These are phyloP conservation scores for Sinocyclocheilus anshuiensis DNA, from an alignment of 2,113 vertebrate genomes.

Conservation along the genomic window DNA sequence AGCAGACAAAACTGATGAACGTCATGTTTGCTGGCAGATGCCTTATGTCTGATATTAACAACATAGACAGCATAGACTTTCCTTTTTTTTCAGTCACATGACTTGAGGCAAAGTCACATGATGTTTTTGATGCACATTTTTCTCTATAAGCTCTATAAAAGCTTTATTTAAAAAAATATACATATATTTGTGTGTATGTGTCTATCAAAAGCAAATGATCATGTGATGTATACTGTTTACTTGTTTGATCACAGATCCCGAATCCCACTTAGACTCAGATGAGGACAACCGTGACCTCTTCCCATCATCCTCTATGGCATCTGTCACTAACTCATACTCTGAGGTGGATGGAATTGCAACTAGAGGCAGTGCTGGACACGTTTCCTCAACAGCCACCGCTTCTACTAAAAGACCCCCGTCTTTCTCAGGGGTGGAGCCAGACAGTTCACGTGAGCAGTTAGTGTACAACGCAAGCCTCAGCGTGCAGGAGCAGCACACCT, in stretches of 20 bases:
- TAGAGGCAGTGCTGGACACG: conserved; percentile 59
- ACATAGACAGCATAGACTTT: neutral
- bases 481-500: conserved; percentile 77
- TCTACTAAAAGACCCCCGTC: conserved; percentile 1
- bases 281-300: conserved; percentile 67
- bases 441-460: conserved; percentile 47
- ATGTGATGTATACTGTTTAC: neutral
- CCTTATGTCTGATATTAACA: neutral
- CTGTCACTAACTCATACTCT: conserved; percentile 41
- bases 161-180: neutral
- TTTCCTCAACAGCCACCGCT: conserved; percentile 33
- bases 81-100: neutral
- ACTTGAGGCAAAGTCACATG: too few relatives aligned
- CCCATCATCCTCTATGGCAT: conserved; percentile 49
- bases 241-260: conserved; percentile 60
- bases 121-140: neutral
- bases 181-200: too few relatives aligned
- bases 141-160: neutral
- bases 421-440: neutral
- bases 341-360: conserved; percentile 47
- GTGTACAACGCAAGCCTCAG: conserved; percentile 69
- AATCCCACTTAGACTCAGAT: conserved; percentile 69
- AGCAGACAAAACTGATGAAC: neutral
- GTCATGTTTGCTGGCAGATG: neutral
- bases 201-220: neutral